Evolutionary conservation across 2,797 vertebrate species (phyloP), one percentile per base, ranked within the genome.

Genomic region (Naso thynnoides): DNA sequence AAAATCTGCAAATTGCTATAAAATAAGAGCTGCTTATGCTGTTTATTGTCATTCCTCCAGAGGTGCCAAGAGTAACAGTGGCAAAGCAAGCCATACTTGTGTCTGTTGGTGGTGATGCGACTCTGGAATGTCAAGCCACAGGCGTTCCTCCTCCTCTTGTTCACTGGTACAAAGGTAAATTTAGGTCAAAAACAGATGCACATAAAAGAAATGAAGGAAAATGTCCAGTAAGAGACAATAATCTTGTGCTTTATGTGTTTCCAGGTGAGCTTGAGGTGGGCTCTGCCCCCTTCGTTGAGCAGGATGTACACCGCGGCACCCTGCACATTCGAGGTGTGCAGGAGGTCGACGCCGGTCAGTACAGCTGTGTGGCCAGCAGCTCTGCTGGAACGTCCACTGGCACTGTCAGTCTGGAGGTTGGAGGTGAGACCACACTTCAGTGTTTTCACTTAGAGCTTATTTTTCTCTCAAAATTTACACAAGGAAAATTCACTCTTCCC

Each of bases 151-250:
- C 86, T 0, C 97, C 97, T 6, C 86, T 90, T 2, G 23, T 98
- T 7, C 78, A 73, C 19, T 99, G 97, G 97, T 95, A 95, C 86
- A 97, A 96, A 96, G 97, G 97, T 97, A 83, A 79, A 67, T 10
- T 39, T 3, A 52, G 45, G 49, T 70, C 44, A 79, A 70, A 74
- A 76, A 39, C 26, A 29, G n/a, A 1, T 24, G 14, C 23, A 19
- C 39, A 16, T 48, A 27, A 42, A 55, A 44, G 19, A 5, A 5
- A 7, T 13, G 33, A 14, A 31, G 13, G 1, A 21, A 52, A 26
- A 41, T 61, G 29, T 54, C n/a, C 6, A 31, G 21, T 42, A 24
- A 19, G 29, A 82, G 53, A 5, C 26, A 24, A 41, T 41, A 13
- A 3, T 27, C 11, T 60, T 27, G 33, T 62, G 83, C 44, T 60